Evolutionary conservation across 2,888 invertebrate genomes (phyloP).

Genomic region (Thysanoteuthis rhombus): DNA sequence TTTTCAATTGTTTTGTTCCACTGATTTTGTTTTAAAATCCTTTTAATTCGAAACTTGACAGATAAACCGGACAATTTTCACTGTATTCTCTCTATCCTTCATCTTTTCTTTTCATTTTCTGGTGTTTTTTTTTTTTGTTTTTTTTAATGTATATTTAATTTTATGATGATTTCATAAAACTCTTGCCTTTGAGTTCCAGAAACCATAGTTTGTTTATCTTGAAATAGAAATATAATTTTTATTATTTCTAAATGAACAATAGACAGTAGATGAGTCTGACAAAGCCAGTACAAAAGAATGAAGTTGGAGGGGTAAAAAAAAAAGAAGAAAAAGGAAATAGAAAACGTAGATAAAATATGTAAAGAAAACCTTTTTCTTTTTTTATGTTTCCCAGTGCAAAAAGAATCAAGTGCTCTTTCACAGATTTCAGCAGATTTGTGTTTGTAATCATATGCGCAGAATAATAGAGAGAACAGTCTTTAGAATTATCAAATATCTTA

Average conservation of each 20-base stretch:
- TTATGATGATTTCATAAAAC: not conserved
- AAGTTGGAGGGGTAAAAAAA: not conserved
- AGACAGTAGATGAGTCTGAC: not conserved
- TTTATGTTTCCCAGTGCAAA: too few relatives aligned
- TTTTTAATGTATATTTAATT: not conserved
- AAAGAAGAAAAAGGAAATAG: too few relatives aligned
- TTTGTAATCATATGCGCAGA: not conserved
- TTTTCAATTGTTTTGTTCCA: not conserved
- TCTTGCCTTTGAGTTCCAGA: not conserved
- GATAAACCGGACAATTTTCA: not conserved
- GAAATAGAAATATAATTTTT: not conserved
- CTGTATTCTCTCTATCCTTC: not conserved
- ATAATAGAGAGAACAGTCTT: too few relatives aligned
- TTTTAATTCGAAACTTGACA: not conserved
- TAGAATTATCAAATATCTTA: too few relatives aligned
- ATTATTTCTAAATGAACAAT: not conserved
- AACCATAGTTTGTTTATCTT: too few relatives aligned
- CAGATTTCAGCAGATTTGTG: not conserved
- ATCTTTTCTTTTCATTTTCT: not conserved
- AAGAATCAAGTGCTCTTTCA: too few relatives aligned
- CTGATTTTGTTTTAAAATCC: not conserved
- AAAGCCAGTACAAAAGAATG: not conserved
- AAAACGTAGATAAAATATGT: too few relatives aligned
- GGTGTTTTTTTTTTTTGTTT: not conserved
- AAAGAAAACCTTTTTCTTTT: too few relatives aligned